Evolutionary conservation across 2,797 vertebrate genomes (phyloP).

Genomic region (Pseudomugil gertrudae): DNA sequence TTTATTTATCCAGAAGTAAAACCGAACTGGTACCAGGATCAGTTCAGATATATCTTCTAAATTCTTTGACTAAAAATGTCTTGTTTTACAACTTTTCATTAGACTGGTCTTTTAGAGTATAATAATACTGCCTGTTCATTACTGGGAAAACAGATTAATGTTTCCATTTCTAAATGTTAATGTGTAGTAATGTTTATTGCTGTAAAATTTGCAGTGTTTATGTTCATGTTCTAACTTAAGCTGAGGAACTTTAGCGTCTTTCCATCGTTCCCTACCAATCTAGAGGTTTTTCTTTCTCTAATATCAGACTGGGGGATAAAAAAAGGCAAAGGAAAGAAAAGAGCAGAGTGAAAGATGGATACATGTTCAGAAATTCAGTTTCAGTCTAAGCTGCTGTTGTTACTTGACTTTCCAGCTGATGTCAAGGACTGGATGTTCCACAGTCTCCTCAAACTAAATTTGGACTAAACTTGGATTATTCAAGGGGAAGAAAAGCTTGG

Average conservation of each 20-base stretch:
- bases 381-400: constrained; percentile 41
- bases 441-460: constrained; percentile 70
- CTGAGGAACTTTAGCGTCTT: neutral
- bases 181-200: neutral
- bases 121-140: neutral
- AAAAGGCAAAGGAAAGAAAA: neutral
- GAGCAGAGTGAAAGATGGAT: constrained; percentile 7
- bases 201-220: neutral
- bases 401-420: constrained; percentile 62
- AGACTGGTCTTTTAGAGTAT: too few species aligned
- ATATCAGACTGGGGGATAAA: neutral
- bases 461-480: constrained; percentile 75
- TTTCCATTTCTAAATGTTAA: neutral
- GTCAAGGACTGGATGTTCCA: constrained; percentile 70
- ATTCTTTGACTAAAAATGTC: too few species aligned
- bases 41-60: too few species aligned
- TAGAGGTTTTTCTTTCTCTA: neutral
- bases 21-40: too few species aligned
- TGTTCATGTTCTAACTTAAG: neutral
- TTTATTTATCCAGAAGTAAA: too few species aligned
- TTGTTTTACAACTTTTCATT: too few species aligned
- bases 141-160: neutral
- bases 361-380: constrained; percentile 14
- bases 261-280: neutral
- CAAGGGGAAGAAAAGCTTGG: constrained; percentile 65